Percentiles rank a stretch among this genome's conserved stretches.
Conservation (phyloP, 2,888 invertebrate genomes). For the Gisinianus flammeolus region DNA sequence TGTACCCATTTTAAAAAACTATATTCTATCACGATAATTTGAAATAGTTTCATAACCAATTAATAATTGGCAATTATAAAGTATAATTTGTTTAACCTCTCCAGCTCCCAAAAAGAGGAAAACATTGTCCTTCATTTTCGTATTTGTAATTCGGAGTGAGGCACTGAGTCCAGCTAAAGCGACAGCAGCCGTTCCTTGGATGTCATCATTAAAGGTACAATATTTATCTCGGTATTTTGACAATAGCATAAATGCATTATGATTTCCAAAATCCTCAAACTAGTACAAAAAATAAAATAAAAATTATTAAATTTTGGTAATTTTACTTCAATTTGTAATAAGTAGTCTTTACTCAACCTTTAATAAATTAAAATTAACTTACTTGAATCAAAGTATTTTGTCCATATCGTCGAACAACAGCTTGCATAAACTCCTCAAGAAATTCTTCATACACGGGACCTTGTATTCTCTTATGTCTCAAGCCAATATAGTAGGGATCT, state of each 20-base stretch:
- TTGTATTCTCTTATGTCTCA: constrained; percentile 82
- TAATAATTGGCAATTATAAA: background rate
- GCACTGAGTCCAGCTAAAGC: constrained; percentile 93
- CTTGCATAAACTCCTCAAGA: constrained; percentile 96
- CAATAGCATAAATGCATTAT: constrained; percentile 92
- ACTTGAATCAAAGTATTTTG: constrained; percentile 81
- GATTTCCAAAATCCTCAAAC: constrained; percentile 98
- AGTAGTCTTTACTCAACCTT: no score
- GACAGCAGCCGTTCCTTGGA: constrained; percentile 96
- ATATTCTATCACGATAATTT: no score
- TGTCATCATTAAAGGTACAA: constrained; percentile 99
- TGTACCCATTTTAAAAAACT: no score
- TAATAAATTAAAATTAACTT: background rate
- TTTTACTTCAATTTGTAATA: background rate
- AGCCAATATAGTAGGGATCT: constrained; percentile 95
- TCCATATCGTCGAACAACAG: constrained; percentile 82
- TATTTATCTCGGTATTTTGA: constrained; percentile 85
- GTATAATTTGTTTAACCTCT: constrained; percentile 78
- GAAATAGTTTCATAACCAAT: background rate
- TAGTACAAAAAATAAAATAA: constrained; percentile 71
- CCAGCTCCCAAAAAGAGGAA: constrained; percentile 97
- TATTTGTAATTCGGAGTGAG: constrained; percentile 82
- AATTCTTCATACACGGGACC: constrained; percentile 90
- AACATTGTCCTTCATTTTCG: constrained; percentile 79
- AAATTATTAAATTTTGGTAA: background rate